Evolutionary conservation across 2,113 vertebrate genomes (phyloP).

Genomic region (Hippocampus zosterae): DNA sequence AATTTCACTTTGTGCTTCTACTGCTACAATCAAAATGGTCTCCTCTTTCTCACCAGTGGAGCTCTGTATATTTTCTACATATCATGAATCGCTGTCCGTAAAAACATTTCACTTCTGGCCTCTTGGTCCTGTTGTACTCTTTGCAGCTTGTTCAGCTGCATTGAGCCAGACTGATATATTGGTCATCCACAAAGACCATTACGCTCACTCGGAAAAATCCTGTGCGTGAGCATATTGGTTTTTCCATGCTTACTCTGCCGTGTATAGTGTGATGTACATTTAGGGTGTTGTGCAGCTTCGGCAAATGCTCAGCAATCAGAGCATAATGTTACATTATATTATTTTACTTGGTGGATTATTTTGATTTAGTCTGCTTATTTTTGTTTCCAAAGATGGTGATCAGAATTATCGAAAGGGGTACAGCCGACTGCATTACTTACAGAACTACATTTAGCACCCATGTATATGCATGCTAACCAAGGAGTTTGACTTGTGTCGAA

Average conservation of each 20-base stretch:
- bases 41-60: conserved; percentile 22
- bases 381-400: not conserved
- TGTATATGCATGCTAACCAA: no score
- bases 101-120: conserved; percentile 2
- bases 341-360: not conserved
- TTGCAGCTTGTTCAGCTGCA: conserved; percentile 10
- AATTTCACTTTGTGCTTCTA: conserved; percentile 22
- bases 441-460: no score
- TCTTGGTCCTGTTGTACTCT: conserved; percentile 22
- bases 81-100: not conserved
- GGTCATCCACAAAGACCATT: conserved; percentile 13
- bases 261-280: conserved; percentile 1
- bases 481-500: no score
- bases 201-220: conserved; percentile 9
- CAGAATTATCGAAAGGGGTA: no score
- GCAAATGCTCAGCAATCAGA: conserved; percentile 34
- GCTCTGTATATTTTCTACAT: conserved; percentile 22
- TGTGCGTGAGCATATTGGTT: not conserved
- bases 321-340: conserved; percentile 14
- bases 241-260: conserved; percentile 7
- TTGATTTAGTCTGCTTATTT: not conserved
- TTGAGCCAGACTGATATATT: conserved; percentile 11
- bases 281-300: conserved; percentile 2
- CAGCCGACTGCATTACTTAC: no score
- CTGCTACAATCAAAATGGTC: conserved; percentile 16